Base-by-base conservation (phyloP, 2,888 invertebrate genomes). In the Acleris holmiana region DNA sequence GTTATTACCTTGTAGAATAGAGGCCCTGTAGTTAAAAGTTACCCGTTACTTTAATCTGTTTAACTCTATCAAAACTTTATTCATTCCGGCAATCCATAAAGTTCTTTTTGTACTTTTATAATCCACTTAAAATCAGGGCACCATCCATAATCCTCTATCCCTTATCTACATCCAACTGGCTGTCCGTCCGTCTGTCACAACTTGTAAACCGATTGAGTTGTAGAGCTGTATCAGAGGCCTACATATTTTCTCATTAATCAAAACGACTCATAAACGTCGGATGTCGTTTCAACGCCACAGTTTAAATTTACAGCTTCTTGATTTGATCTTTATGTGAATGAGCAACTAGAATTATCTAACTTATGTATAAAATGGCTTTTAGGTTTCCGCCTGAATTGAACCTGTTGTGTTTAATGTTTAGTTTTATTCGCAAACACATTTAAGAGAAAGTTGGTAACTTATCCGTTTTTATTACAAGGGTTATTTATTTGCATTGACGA, bases 191-290 rank as follows among this genome's bases (percentile, higher is more conserved):
- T 65, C 54, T 65, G 65, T 65, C 65, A 65, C 65, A 65, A 65
- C 65, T 65, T 17, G 44, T 60, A 55, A 55, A 60, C 64, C 54
- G 60, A 65, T 65, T 65, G 65, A 65, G 60, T 40, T 46, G 60
- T 60, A 64, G 59, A 46, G 23, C 44, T 46, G 47, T 55, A 65
- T 60, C 53, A 15, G 48, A 49, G 64, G 19, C 59, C 64, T 60
- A 60, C 55, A 59, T 59, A 59, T 59, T 65, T 60, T 65, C 49
- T 65, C 55, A 60, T 65, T 54, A 60, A 65, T 65, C 65, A 60
- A 44, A 49, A 44, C 54, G 44, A 46, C 35, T 60, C 59, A 60
- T 65, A 65, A 65, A 65, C 21, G 65, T 65, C 65, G 54, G 65
- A 65, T 54, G 58, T 54, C 5, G 59, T 65, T 65, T 65, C 60